Percentiles rank a stretch among this genome's conserved stretches.
These are phyloP conservation scores for Cephalopachus bancanus DNA, from an alignment of 2,797 vertebrate genomes.

Conservation along the genomic window DNA sequence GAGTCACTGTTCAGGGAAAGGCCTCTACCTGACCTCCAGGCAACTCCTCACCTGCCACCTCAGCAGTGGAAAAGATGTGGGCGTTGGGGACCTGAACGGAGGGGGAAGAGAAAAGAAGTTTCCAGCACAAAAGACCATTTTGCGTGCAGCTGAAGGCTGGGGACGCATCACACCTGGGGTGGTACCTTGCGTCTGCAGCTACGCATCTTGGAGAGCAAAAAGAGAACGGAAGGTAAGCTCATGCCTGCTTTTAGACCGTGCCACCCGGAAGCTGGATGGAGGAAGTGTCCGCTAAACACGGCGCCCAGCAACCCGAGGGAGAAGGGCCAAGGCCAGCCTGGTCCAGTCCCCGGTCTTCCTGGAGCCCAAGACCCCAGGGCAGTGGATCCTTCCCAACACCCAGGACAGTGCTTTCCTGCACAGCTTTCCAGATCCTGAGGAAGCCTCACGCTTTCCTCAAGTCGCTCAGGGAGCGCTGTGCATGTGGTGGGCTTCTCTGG, in stretches of 20 bases:
- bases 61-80: not conserved
- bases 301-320: not conserved
- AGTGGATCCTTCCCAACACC: not conserved
- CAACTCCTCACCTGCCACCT: not conserved
- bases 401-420: not conserved
- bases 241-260: slow-evolving; percentile 5
- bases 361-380: not conserved
- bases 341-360: not conserved
- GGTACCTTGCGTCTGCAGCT: not conserved
- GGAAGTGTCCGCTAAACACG: not conserved
- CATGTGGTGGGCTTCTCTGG: not conserved
- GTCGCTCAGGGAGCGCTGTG: not conserved
- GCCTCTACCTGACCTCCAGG: not conserved
- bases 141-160: not conserved
- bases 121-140: not conserved
- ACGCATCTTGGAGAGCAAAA: not conserved
- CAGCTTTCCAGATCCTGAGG: not conserved
- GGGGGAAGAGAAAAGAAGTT: not conserved
- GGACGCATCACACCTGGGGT: not conserved
- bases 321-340: not conserved
- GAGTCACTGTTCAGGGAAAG: not conserved
- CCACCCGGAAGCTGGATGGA: not conserved
- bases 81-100: not conserved
- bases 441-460: not conserved
- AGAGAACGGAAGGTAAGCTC: not conserved